phyloP scores from a whole-genome alignment of 2,797 vertebrate genomes.

The Anguilla obscura region DNA sequence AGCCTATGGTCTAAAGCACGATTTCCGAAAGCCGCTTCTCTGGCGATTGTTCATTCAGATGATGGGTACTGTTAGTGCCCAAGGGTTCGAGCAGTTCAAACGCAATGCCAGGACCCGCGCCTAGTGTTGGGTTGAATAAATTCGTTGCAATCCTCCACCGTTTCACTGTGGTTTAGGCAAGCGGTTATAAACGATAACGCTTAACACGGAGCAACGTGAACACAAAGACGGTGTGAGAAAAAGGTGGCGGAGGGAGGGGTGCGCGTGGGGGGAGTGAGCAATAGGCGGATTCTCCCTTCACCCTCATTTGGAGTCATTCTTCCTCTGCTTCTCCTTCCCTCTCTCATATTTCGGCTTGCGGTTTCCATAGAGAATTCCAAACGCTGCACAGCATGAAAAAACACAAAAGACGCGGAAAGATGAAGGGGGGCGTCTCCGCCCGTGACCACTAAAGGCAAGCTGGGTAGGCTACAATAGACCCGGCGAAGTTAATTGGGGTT shows the following conservation, averaged over 20 bases:
- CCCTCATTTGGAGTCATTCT: constrained; percentile 17
- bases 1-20: constrained; percentile 59
- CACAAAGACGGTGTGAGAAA: constrained; percentile 65
- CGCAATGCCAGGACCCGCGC: constrained; percentile 4
- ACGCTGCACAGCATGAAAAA: constrained; percentile 6
- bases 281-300: constrained; percentile 23
- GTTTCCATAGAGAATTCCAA: constrained; percentile 29
- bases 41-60: constrained; percentile 36
- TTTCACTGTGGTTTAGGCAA: constrained; percentile 16
- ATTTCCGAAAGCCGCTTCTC: constrained; percentile 55
- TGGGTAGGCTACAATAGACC: constrained; percentile 4
- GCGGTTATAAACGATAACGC: constrained; percentile 42
- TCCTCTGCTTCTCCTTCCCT: neutral
- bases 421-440: constrained; percentile 19
- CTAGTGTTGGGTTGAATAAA: constrained; percentile 20
- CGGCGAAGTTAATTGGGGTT: neutral
- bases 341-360: constrained; percentile 26
- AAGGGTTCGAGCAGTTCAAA: constrained; percentile 12
- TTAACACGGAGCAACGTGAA: constrained; percentile 46
- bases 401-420: constrained; percentile 34
- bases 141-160: constrained; percentile 15
- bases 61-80: neutral
- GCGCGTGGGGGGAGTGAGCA: constrained; percentile 22
- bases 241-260: constrained; percentile 38
- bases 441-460: constrained; percentile 25